Base-by-base conservation (phyloP, 1,140 invertebrate genomes). In the Ostrea denselamellosa region DNA sequence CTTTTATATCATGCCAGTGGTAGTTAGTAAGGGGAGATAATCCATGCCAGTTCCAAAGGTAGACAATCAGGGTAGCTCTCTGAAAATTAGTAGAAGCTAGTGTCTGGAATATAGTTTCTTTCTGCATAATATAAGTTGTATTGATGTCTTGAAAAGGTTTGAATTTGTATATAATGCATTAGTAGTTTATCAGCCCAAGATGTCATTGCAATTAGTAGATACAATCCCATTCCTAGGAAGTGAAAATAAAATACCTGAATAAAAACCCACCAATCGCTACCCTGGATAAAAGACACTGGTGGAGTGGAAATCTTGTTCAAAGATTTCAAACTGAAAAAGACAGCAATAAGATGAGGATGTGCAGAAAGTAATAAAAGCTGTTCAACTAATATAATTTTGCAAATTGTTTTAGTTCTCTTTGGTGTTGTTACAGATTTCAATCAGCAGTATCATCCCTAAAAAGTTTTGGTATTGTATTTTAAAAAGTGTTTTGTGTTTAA, bases 311-410 rank as follows among this genome's bases (percentile, higher is more conserved):
- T 53, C 82, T 53, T 83, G 44, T 83, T 77, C 68, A 77, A 77
- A 83, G 82, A 83, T 53, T 83, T 53, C 44, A 52, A 83, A 83
- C 82, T 83, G 82, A 83, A 83, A 83, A 83, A 83, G 82, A 83
- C 52, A 83, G 82, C 82, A 83, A 83, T 53, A 83, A 83, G 44
- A 83, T 83, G n/a, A 83, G 22, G 52, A 83, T 83, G 82, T 52
- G 52, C 82, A 83, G 82, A 83, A 52, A 83, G 82, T 53, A 83
- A 25, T 10, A 83, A 82, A 83, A 83, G 44, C 19, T 54, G 9
- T 83, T 83, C 19, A 25, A 22, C n/a, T 51, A 52, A 83, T 53
- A 22, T 22, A 83, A 83, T 44, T 83, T 83, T 19, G 25, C 34
- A n/a, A 53, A 52, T 53, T 52, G 22, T 54, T 83, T 19, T 83